Percentiles rank a stretch among this genome's conserved stretches.
Conservation (phyloP, 2,888 invertebrate genomes). For the Xanthostigma xanthostigma region DNA sequence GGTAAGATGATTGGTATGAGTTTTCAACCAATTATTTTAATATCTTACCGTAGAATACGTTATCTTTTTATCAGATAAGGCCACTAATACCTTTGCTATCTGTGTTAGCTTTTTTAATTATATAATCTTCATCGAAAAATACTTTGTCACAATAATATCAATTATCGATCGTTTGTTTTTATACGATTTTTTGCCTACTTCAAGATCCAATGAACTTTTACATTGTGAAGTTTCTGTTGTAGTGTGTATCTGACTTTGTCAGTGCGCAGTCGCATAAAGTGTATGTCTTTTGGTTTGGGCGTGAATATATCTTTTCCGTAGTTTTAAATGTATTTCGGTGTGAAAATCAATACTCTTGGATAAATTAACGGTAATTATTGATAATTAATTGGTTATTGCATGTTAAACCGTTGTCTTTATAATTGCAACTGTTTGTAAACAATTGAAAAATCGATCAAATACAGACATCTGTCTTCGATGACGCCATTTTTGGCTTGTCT, state of each 20-base stretch:
- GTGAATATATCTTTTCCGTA: conserved; percentile 5
- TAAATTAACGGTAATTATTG: conserved; percentile 4
- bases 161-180: neutral
- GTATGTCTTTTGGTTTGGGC: conserved; percentile 3
- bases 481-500: conserved; percentile 3
- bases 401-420: neutral
- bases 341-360: neutral
- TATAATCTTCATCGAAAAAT: neutral
- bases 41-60: too few relatives aligned
- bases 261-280: conserved; percentile 1
- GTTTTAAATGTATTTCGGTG: conserved; percentile 4
- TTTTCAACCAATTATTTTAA: too few relatives aligned
- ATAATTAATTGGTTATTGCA: neutral
- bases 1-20: too few relatives aligned
- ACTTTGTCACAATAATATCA: neutral
- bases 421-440: neutral
- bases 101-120: too few relatives aligned
- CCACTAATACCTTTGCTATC: too few relatives aligned
- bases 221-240: neutral
- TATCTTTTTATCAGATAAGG: too few relatives aligned
- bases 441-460: neutral
- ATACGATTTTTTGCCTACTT: neutral
- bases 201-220: neutral
- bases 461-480: conserved; percentile 2
- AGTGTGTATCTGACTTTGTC: neutral